These are phyloP conservation scores for Drosophila incognita DNA, from an alignment of 2,888 invertebrate genomes.

Conservation along the genomic window DNA sequence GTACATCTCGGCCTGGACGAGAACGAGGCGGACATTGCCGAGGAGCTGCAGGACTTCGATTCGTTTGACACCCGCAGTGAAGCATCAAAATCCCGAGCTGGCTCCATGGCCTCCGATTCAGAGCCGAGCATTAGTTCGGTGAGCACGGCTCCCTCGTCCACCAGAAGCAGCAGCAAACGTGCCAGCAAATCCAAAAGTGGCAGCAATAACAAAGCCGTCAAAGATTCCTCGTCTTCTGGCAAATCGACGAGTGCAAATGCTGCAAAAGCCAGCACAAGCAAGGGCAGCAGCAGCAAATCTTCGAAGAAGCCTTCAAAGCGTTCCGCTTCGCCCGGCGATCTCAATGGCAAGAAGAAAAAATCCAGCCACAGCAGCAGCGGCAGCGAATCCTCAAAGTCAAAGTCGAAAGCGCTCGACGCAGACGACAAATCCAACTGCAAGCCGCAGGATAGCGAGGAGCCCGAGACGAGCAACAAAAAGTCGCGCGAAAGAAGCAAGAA, in stretches of 20 bases:
- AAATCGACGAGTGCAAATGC: conserved; percentile 42
- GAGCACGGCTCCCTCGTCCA: conserved; percentile 88
- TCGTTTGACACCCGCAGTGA: conserved; percentile 94
- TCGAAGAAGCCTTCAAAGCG: conserved; percentile 65
- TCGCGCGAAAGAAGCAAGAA: conserved; percentile 60
- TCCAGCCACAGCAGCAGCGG: conserved; percentile 27
- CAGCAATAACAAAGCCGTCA: conserved; percentile 49
- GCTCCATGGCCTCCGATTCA: conserved; percentile 86
- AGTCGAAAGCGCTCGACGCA: conserved; percentile 37
- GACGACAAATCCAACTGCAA: conserved; percentile 60
- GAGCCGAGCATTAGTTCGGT: conserved; percentile 92
- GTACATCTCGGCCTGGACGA: conserved; percentile 89
- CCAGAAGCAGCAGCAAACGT: conserved; percentile 70
- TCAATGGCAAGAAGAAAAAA: conserved; percentile 74
- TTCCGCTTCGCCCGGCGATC: conserved; percentile 58
- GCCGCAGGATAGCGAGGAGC: conserved; percentile 46
- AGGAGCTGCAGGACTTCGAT: conserved; percentile 91
- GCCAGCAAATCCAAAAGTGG: conserved; percentile 59
- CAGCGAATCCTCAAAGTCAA: conserved; percentile 48
- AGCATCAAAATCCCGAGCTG: conserved; percentile 90
- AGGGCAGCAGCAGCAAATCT: conserved; percentile 33
- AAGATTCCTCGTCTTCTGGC: conserved; percentile 33
- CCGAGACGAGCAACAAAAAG: conserved; percentile 54
- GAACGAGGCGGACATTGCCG: conserved; percentile 90
- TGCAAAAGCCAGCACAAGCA: conserved; percentile 21